phyloP scores from a whole-genome alignment of 1,140 invertebrate genomes.

The Hesperophylax magnus region DNA sequence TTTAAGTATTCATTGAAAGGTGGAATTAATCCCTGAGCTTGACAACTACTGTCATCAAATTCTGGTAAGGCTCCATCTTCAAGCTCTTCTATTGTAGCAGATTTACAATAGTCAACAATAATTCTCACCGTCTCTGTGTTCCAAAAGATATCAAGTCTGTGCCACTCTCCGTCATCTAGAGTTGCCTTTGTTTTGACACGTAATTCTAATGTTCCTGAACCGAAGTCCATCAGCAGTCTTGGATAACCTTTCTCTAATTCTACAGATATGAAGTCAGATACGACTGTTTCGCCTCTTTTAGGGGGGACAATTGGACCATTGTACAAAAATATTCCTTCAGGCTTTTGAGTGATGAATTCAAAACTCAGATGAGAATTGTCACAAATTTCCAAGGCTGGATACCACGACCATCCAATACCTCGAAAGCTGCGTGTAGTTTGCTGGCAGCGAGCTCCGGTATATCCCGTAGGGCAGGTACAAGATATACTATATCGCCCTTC shows the following conservation, averaged over 20 bases:
- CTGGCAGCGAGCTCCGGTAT: conserved; percentile 79
- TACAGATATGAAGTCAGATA: conserved; percentile 78
- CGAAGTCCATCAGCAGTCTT: conserved; percentile 77
- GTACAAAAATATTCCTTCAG: conserved; percentile 79
- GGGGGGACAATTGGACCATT: conserved; percentile 79
- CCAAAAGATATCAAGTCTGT: conserved; percentile 79
- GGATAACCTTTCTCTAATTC: conserved; percentile 78
- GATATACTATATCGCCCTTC: conserved; percentile 73
- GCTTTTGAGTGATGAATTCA: conserved; percentile 77
- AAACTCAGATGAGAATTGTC: conserved; percentile 77
- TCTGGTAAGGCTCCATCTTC: conserved; percentile 72
- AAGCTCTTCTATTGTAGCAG: conserved; percentile 69
- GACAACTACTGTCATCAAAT: conserved; percentile 75
- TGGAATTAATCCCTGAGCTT: conserved; percentile 73
- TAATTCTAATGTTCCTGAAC: conserved; percentile 76
- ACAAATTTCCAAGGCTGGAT: conserved; percentile 77
- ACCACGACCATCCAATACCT: conserved; percentile 78
- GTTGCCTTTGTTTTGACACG: conserved; percentile 71
- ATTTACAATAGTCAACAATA: conserved; percentile 77
- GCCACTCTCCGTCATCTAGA: conserved; percentile 79
- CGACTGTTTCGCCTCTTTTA: conserved; percentile 68
- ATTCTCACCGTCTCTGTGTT: conserved; percentile 74
- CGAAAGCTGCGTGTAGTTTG: conserved; percentile 77
- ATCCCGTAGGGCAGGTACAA: conserved; percentile 77
- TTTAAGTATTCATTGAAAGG: conserved; percentile 80